phyloP scores from a whole-genome alignment of 2,797 vertebrate species.

The Alca torda region DNA sequence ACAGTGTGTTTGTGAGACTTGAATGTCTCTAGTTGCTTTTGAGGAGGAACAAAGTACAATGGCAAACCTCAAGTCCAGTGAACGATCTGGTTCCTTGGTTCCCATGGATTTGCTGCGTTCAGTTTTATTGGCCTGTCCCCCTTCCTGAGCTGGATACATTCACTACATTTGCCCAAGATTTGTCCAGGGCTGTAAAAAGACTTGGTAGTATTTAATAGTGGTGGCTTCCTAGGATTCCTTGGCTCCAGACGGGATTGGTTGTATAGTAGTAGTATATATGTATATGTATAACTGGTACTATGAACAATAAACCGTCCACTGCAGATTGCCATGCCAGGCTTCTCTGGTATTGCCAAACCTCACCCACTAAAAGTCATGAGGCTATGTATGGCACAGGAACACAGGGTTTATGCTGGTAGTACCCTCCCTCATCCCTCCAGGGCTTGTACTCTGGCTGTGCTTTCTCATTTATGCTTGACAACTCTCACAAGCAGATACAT shows the following conservation, averaged over 20 bases:
- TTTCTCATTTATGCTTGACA: neutral
- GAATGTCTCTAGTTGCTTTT: neutral
- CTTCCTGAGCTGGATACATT: neutral
- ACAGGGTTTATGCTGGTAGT: neutral
- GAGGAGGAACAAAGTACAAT: neutral
- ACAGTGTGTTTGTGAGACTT: neutral
- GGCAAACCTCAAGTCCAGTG: neutral
- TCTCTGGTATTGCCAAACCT: neutral
- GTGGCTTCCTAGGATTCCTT: neutral
- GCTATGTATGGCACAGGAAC: neutral
- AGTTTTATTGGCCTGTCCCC: rapidly evolving
- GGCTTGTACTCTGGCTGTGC: neutral
- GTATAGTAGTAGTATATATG: neutral
- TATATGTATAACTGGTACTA: neutral
- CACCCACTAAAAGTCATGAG: neutral
- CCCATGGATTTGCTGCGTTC: neutral
- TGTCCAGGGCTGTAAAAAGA: neutral
- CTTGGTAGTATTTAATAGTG: neutral
- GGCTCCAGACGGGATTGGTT: neutral
- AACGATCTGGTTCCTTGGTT: neutral
- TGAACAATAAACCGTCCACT: neutral
- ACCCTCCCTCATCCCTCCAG: neutral
- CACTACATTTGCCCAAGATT: neutral
- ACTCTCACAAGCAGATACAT: neutral
- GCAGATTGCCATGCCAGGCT: neutral